phyloP scores from a whole-genome alignment of 1,140 invertebrate genomes.

The Rhynchophorus ferrugineus region DNA sequence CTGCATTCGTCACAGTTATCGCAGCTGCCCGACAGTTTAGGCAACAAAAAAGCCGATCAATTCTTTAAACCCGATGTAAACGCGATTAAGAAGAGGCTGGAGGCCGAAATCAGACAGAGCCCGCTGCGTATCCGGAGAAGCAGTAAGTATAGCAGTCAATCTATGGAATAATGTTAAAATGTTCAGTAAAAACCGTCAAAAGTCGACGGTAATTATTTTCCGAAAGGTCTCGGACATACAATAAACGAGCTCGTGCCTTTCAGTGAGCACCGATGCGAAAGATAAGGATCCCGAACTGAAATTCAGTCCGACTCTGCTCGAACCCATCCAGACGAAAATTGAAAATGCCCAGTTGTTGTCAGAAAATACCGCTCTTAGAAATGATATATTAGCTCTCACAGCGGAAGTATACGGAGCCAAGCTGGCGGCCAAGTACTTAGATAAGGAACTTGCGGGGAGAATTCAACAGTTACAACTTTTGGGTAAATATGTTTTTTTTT shows the following conservation, averaged over 20 bases:
- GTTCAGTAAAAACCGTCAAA: no score
- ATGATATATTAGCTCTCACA: constrained; percentile 64
- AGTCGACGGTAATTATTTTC: no score
- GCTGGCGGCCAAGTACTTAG: constrained; percentile 76
- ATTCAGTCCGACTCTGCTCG: constrained; percentile 35
- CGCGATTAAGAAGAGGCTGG: constrained; percentile 39
- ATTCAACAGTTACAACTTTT: constrained; percentile 84
- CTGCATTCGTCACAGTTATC: constrained; percentile 54
- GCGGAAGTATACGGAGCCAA: constrained; percentile 77
- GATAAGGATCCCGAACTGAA: constrained; percentile 26
- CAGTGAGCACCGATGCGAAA: constrained; percentile 15
- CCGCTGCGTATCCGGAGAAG: constrained; percentile 32
- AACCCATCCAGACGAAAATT: constrained; percentile 48
- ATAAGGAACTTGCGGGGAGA: constrained; percentile 78
- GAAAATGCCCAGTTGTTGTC: constrained; percentile 58
- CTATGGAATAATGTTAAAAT: neutral
- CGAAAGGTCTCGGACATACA: no score
- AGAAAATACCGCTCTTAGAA: constrained; percentile 63
- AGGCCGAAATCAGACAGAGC: constrained; percentile 40
- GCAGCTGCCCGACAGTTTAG: constrained; percentile 34
- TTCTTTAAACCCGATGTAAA: constrained; percentile 39
- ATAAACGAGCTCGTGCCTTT: no score
- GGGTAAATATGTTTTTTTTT: constrained; percentile 35
- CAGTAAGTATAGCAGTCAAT: constrained; percentile 10
- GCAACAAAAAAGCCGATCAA: constrained; percentile 39